Base-by-base conservation (phyloP, 2,888 invertebrate genomes). In the Pteria penguin region DNA sequence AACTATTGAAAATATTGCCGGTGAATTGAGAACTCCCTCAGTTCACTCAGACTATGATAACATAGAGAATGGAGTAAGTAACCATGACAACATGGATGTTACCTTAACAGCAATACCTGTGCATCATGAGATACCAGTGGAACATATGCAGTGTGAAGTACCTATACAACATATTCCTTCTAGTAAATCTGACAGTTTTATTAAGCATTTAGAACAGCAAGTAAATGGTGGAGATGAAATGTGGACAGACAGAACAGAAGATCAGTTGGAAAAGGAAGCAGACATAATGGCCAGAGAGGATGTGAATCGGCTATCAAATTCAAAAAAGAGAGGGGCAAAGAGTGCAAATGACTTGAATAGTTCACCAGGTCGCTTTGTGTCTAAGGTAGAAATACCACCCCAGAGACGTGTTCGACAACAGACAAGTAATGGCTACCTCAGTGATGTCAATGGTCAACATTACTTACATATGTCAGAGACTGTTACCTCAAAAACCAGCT, bases 11-110 rank as follows among this genome's bases (percentile, higher is more conserved):
- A 79, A 85, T 68, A 69, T 84, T 66, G 78, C 80, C 11, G 62
- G 78, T 32, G 82, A 79, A 63, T 62, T 73, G 5, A 84, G 83
- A 57, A 84, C 86, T 4, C 84, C 86, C 0, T 88, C 88, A 0
- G 80, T 84, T 54, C 80, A 86, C 18, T 89, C 89, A 0, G 88
- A 89, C 57, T 89, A 89, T 81, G 89, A 89, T 65, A 89, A 89
- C 70, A 77, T 89, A 62, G 74, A 71, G 14, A 76, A 75, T 69
- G 70, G 26, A 18, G 22, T 31, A 29, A 57, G 32, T 31, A 31
- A 57, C 14, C 68, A 68, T 57, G 68, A 68, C 29, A 29, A 45
- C 24, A 57, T 68, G 68, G 68, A 68, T 14, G 57, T 32, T 22
- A 68, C 57, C 4, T 22, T 55, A 36, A 58, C 27, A 54, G 66